These are phyloP conservation scores for Aporophyla nigra DNA, from an alignment of 2,888 invertebrate species.

Conservation along the genomic window DNA sequence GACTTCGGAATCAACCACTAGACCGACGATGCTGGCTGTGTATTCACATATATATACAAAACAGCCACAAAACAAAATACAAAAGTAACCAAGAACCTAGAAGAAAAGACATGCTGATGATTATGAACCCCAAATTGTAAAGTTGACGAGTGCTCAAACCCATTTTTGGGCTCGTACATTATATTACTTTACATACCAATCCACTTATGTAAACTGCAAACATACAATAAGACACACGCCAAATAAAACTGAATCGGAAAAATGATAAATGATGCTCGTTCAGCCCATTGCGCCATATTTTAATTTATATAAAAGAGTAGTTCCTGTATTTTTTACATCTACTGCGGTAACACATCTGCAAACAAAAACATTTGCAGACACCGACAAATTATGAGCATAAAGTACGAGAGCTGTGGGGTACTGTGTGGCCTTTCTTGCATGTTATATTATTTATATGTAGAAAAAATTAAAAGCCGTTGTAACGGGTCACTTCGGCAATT, in stretches of 20 bases:
- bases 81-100: neutral
- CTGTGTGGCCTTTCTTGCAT: too few relatives aligned
- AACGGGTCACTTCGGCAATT: neutral
- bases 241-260: slow-evolving; percentile 15
- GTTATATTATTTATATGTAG: neutral
- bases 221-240: slow-evolving; percentile 3
- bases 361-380: slow-evolving; percentile 24
- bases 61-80: neutral
- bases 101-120: neutral
- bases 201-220: slow-evolving; percentile 19
- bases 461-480: neutral
- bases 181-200: neutral
- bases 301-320: slow-evolving; percentile 19
- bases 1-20: too few relatives aligned
- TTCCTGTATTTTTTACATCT: slow-evolving; percentile 26
- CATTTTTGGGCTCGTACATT: neutral
- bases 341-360: slow-evolving; percentile 14
- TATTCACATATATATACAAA: too few relatives aligned
- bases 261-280: slow-evolving; percentile 21
- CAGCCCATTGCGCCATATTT: neutral
- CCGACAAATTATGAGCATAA: slow-evolving; percentile 13
- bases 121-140: neutral
- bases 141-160: neutral
- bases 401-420: neutral
- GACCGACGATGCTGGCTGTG: too few relatives aligned